These are phyloP conservation scores for Pilophorus perplexus DNA, from an alignment of 2,888 invertebrate genomes.

Conservation along the genomic window DNA sequence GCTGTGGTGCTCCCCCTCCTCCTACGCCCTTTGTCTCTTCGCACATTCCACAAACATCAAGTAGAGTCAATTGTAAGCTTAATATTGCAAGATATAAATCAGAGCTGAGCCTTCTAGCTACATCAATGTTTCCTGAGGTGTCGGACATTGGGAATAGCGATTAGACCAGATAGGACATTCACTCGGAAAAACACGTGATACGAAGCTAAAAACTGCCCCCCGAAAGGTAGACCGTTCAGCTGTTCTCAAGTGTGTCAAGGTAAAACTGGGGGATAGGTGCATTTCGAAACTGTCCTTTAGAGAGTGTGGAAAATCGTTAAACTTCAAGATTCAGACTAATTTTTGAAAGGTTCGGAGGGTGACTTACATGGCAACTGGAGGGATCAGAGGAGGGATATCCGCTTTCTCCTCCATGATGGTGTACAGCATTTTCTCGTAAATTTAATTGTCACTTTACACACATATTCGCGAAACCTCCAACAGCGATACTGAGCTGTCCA, in stretches of 20 bases:
- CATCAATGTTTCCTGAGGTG: no score
- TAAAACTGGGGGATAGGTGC: not conserved
- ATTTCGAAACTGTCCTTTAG: conserved; percentile 1
- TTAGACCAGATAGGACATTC: no score
- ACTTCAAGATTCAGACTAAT: not conserved
- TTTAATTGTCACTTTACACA: not conserved
- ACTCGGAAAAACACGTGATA: no score
- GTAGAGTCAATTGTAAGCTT: no score
- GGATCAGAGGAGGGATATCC: no score
- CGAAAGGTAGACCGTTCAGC: conserved; percentile 2
- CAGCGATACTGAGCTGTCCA: not conserved
- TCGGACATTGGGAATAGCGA: no score
- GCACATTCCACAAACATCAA: no score
- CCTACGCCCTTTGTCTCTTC: no score
- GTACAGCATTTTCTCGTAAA: conserved; percentile 6
- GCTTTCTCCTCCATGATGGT: conserved; percentile 23
- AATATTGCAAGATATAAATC: no score
- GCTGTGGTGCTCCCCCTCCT: no score
- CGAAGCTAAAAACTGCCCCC: no score
- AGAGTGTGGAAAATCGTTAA: not conserved
- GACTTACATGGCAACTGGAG: not conserved
- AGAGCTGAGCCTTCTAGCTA: no score
- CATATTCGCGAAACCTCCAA: not conserved
- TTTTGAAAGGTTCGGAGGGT: not conserved
- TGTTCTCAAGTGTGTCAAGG: conserved; percentile 17